Conservation (phyloP, 2,888 invertebrate species). For the Cryptocheilus praepositus region DNA sequence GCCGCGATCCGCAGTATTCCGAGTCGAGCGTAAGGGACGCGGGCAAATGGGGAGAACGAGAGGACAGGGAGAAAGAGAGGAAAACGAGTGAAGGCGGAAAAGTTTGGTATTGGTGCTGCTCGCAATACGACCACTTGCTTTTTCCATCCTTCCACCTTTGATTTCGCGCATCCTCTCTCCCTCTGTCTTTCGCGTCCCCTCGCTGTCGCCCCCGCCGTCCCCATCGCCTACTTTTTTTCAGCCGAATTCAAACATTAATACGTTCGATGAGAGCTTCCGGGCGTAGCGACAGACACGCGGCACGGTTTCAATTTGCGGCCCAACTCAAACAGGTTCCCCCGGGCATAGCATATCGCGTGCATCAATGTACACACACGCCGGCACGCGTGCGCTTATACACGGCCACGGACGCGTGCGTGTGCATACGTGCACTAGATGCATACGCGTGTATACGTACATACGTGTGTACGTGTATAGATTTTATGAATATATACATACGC, state of each 20-base stretch:
- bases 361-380: not conserved
- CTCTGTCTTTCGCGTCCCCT: too few relatives aligned
- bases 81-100: not conserved
- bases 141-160: not conserved
- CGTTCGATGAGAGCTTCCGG: constrained; percentile 54
- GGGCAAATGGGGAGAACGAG: not conserved
- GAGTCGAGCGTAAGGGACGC: too few relatives aligned
- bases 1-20: too few relatives aligned
- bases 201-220: not conserved
- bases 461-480: not conserved
- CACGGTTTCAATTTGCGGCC: constrained; percentile 63
- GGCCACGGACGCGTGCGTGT: too few relatives aligned
- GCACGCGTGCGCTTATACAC: too few relatives aligned
- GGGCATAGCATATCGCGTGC: constrained; percentile 46
- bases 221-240: constrained; percentile 33
- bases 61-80: not conserved
- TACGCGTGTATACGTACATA: constrained; percentile 3
- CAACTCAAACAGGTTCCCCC: constrained; percentile 63
- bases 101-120: not conserved
- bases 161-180: not conserved
- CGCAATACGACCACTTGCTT: not conserved
- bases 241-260: constrained; percentile 50
- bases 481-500: not conserved
- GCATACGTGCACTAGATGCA: too few relatives aligned
- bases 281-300: constrained; percentile 46